These are phyloP conservation scores for Fukomys damarensis DNA, from an alignment of 2,113 vertebrate species.

Conservation along the genomic window DNA sequence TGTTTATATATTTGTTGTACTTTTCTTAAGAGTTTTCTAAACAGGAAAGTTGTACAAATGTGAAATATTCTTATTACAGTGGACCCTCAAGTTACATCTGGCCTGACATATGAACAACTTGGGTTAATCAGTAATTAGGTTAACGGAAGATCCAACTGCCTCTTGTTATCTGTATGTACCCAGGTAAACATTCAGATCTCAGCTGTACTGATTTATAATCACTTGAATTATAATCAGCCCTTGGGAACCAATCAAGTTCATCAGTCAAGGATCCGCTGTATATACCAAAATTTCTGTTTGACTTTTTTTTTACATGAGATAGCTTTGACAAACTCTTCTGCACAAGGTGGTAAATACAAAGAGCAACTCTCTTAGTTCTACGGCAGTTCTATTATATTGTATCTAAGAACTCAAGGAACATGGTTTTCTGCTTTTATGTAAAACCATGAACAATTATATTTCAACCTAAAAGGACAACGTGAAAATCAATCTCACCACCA, in stretches of 20 bases:
- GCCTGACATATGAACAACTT: too few species aligned
- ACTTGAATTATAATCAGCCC: too few species aligned
- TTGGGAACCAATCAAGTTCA: too few species aligned
- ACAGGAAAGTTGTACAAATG: background rate
- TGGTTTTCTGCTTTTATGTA: background rate
- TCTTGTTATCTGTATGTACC: too few species aligned
- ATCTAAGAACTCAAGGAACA: background rate
- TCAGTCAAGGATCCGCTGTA: too few species aligned
- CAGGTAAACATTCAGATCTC: too few species aligned
- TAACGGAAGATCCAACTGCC: too few species aligned
- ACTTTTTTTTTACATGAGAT: background rate
- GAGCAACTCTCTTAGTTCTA: background rate
- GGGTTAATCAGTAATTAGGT: too few species aligned
- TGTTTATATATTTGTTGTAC: background rate
- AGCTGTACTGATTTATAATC: too few species aligned
- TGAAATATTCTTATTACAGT: background rate
- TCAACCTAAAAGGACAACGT: background rate
- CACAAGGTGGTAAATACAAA: background rate
- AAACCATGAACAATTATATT: constrained; percentile 44
- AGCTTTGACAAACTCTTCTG: background rate
- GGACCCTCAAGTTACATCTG: too few species aligned
- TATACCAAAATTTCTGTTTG: background rate
- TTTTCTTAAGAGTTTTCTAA: background rate
- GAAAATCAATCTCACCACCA: background rate
- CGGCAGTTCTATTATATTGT: background rate